Conservation (phyloP, 2,888 invertebrate genomes). For the Heliconius hortense region DNA sequence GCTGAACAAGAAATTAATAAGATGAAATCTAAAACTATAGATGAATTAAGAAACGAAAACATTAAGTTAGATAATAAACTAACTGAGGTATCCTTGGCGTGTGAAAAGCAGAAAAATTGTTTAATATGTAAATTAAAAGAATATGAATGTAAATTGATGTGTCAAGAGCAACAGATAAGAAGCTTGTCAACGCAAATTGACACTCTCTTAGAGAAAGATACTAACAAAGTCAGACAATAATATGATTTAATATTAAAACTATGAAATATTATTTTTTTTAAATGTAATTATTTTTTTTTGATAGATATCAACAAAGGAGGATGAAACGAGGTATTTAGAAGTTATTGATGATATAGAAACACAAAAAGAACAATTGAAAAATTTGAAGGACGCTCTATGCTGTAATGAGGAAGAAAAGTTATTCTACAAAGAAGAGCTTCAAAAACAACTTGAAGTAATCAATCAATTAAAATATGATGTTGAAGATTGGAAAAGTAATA, state of each 20-base stretch:
- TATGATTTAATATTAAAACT: constrained; percentile 21
- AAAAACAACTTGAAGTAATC: constrained; percentile 61
- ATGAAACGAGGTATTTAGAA: constrained; percentile 50
- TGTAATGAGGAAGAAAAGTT: constrained; percentile 69
- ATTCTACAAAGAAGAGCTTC: constrained; percentile 58
- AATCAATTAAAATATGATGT: constrained; percentile 64
- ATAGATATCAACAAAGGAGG: constrained; percentile 46
- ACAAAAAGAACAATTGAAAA: constrained; percentile 63
- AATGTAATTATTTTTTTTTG: constrained; percentile 37
- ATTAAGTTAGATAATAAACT: constrained; percentile 62
- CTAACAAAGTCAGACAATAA: constrained; percentile 51
- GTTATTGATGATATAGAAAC: constrained; percentile 65
- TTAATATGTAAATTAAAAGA: constrained; percentile 77
- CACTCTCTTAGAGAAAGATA: constrained; percentile 65
- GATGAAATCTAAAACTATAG: constrained; percentile 60
- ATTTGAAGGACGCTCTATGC: constrained; percentile 59
- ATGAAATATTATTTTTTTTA: constrained; percentile 18
- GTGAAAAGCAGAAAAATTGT: constrained; percentile 75
- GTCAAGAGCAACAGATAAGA: constrained; percentile 82
- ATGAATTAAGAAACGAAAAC: constrained; percentile 63
- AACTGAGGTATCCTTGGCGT: constrained; percentile 57
- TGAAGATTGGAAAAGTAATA: constrained; percentile 67
- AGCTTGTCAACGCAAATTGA: constrained; percentile 79
- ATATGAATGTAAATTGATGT: constrained; percentile 78
- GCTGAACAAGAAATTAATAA: constrained; percentile 71